Conservation (phyloP, 2,113 vertebrate genomes). For the Garra rufa region DNA sequence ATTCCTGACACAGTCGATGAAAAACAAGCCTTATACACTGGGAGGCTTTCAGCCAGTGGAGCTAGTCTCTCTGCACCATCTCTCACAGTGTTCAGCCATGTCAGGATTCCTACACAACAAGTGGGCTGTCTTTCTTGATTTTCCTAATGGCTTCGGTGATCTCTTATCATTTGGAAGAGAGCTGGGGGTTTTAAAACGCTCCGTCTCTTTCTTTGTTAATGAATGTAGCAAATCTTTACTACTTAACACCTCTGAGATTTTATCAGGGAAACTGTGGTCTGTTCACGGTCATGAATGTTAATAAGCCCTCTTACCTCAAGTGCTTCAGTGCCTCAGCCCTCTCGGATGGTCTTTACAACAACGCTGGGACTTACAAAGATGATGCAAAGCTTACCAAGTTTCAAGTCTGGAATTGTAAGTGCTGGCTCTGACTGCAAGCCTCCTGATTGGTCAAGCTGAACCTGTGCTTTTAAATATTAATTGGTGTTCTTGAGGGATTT, state of each 20-base stretch:
- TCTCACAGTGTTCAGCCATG: constrained; percentile 62
- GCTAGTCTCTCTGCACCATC: constrained; percentile 56
- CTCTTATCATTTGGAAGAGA: constrained; percentile 34
- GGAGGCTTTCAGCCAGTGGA: constrained; percentile 72
- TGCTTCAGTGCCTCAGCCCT: constrained; percentile 19
- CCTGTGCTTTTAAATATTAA: constrained; percentile 58
- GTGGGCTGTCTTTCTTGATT: constrained; percentile 54
- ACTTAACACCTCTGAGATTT: constrained; percentile 43
- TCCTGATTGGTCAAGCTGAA: constrained; percentile 28
- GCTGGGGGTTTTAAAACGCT: constrained; percentile 14
- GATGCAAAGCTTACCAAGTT: constrained; percentile 44
- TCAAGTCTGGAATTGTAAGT: constrained; percentile 4
- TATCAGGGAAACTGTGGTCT: not conserved
- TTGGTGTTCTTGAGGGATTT: constrained; percentile 47
- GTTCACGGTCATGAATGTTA: constrained; percentile 46
- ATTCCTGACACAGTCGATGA: constrained; percentile 82
- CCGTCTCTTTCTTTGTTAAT: constrained; percentile 11
- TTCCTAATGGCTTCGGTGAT: constrained; percentile 43
- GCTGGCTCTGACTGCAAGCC: not conserved
- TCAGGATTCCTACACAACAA: constrained; percentile 69
- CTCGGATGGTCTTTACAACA: not conserved
- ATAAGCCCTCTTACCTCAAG: constrained; percentile 46
- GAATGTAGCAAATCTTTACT: constrained; percentile 30
- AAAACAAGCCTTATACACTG: constrained; percentile 80
- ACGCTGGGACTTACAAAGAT: constrained; percentile 36